A percentile compares a stretch with the other conserved stretches of the same genome.
Evolutionary conservation across 1,140 invertebrate species (phyloP).

Genomic region (Varroa destructor): DNA sequence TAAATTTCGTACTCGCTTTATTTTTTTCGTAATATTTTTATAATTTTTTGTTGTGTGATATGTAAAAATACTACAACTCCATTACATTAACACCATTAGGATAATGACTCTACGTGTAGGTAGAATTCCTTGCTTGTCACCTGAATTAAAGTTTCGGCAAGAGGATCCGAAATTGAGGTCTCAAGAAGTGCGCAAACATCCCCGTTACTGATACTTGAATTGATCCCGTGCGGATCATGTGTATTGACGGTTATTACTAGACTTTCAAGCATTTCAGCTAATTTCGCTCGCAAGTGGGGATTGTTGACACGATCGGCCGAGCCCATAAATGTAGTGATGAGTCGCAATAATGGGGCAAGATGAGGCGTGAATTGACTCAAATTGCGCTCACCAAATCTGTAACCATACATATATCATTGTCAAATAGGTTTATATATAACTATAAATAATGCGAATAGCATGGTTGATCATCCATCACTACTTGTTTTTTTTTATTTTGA

Average conservation of each 20-base stretch:
- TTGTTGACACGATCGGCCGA: slow-evolving; percentile 66
- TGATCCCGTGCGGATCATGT: slow-evolving; percentile 43
- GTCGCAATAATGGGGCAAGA: slow-evolving; percentile 50
- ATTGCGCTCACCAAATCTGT: slow-evolving; percentile 13
- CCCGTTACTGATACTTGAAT: slow-evolving; percentile 35
- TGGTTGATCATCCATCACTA: too few species aligned
- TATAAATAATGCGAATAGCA: too few species aligned
- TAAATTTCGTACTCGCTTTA: too few species aligned
- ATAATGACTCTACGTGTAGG: too few species aligned
- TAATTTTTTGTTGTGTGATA: too few species aligned
- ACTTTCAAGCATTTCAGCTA: slow-evolving; percentile 75
- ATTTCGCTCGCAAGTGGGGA: slow-evolving; percentile 73
- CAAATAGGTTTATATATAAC: too few species aligned
- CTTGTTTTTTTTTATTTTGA: too few species aligned
- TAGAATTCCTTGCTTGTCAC: not conserved
- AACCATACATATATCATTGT: not conserved
- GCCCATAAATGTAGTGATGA: slow-evolving; percentile 55
- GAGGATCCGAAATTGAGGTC: not conserved
- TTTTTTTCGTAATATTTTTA: too few species aligned
- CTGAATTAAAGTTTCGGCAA: slow-evolving; percentile 22
- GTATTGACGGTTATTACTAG: slow-evolving; percentile 52
- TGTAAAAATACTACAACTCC: too few species aligned
- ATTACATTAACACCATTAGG: too few species aligned
- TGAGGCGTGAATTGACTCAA: not conserved
- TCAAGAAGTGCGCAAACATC: slow-evolving; percentile 8